phyloP scores from a whole-genome alignment of 2,888 invertebrate species.

The Cryptus armator region DNA sequence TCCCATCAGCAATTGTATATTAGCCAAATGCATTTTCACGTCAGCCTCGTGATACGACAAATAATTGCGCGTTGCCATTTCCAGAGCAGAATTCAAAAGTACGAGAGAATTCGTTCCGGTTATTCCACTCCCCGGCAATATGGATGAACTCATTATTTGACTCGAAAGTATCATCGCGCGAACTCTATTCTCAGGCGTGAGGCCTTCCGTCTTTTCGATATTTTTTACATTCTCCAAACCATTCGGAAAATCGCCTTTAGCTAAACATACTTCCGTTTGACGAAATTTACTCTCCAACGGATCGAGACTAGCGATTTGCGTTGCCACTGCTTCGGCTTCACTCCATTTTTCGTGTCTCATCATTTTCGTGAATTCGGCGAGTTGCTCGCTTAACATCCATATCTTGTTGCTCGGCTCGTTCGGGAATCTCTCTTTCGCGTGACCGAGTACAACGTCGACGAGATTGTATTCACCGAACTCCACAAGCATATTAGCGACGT shows the following conservation, averaged over 20 bases:
- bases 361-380: conserved; percentile 86
- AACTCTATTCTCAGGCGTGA: conserved; percentile 85
- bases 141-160: conserved; percentile 87
- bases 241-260: conserved; percentile 83
- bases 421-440: conserved; percentile 89
- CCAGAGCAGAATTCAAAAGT: conserved; percentile 90
- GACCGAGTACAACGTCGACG: conserved; percentile 87
- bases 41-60: conserved; percentile 92
- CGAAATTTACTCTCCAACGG: conserved; percentile 85
- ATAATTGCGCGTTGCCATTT: conserved; percentile 91
- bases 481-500: conserved; percentile 87
- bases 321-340: conserved; percentile 86
- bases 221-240: conserved; percentile 77
- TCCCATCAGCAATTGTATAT: conserved; percentile 91
- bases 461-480: conserved; percentile 87
- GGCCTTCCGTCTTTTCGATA: conserved; percentile 75
- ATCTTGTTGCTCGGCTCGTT: conserved; percentile 87
- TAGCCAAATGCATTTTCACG: conserved; percentile 92
- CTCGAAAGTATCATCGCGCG: conserved; percentile 90
- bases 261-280: conserved; percentile 84
- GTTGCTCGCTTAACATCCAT: conserved; percentile 90
- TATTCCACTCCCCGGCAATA: conserved; percentile 87
- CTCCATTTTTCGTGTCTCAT: conserved; percentile 85
- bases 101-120: conserved; percentile 86
- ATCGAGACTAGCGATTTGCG: conserved; percentile 85